Evolutionary conservation across 2,113 vertebrate genomes (phyloP).

Genomic region (Bos indicus): DNA sequence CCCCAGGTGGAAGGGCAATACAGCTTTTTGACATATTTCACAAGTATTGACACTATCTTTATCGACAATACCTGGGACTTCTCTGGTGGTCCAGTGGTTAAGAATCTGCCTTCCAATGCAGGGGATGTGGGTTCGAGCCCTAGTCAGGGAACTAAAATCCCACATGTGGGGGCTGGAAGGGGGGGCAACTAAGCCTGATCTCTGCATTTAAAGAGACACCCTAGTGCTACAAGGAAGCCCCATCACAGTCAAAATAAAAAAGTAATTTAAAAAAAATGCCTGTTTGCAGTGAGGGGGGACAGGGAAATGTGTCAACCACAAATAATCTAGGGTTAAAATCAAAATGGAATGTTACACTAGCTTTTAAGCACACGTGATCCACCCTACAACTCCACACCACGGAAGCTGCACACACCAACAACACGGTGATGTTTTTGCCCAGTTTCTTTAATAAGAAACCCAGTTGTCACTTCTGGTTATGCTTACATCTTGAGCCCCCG

Average conservation of each 20-base stretch:
- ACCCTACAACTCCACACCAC: neutral
- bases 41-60: neutral
- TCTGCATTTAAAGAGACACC: neutral
- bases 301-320: neutral
- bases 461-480: constrained; percentile 54
- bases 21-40: neutral
- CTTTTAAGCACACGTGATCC: neutral
- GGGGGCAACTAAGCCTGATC: neutral
- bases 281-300: neutral
- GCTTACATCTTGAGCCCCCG: constrained; percentile 52
- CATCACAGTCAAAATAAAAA: neutral
- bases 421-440: neutral
- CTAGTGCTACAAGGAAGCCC: neutral
- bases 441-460: neutral
- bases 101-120: neutral
- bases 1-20: neutral
- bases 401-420: neutral
- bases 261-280: neutral
- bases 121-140: neutral
- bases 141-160: neutral
- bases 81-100: neutral
- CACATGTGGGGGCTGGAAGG: rapidly evolving
- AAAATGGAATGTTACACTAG: neutral
- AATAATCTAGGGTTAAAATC: neutral
- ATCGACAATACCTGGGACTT: neutral